These are phyloP conservation scores for Craterocephalus amniculus DNA, from an alignment of 2,797 vertebrate species.

Conservation along the genomic window DNA sequence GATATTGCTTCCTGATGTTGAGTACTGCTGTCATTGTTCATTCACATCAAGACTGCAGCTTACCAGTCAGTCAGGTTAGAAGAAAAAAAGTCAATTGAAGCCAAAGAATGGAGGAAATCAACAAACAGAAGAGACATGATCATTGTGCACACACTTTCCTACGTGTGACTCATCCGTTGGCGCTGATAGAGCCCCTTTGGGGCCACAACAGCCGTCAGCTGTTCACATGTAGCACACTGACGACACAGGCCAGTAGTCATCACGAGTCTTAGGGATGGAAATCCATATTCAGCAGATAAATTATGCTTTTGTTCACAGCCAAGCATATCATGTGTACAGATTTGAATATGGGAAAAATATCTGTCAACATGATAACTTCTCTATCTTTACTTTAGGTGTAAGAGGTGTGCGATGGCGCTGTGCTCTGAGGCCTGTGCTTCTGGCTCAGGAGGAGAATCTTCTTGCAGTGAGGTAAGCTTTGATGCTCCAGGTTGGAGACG, in stretches of 20 bases:
- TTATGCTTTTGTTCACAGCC: slow-evolving; percentile 33
- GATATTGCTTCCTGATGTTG: too few species aligned
- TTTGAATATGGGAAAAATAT: slow-evolving; percentile 24
- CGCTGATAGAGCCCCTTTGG: slow-evolving; percentile 57
- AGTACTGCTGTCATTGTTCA: too few species aligned
- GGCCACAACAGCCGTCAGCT: slow-evolving; percentile 44
- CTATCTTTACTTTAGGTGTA: slow-evolving; percentile 44
- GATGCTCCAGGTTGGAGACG: background rate
- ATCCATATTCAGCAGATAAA: slow-evolving; percentile 65
- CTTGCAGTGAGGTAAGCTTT: slow-evolving; percentile 68
- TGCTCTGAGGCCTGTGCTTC: slow-evolving; percentile 85
- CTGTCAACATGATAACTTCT: slow-evolving; percentile 6
- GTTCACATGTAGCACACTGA: slow-evolving; percentile 44
- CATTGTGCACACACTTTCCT: slow-evolving; percentile 22
- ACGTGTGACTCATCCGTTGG: slow-evolving; percentile 76
- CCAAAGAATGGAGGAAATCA: slow-evolving; percentile 57
- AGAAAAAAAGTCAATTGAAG: slow-evolving; percentile 25
- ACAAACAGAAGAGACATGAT: slow-evolving; percentile 41
- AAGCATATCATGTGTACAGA: slow-evolving; percentile 26
- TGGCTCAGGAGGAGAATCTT: slow-evolving; percentile 64
- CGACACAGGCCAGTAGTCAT: slow-evolving; percentile 44
- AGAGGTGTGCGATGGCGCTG: slow-evolving; percentile 83
- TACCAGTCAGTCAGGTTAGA: background rate
- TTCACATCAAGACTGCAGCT: background rate
- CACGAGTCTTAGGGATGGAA: slow-evolving; percentile 43